Percentiles rank a stretch among this genome's conserved stretches.
Evolutionary conservation across 2,797 vertebrate species (phyloP).

Genomic region (Xiphorhynchus erythropygius): DNA sequence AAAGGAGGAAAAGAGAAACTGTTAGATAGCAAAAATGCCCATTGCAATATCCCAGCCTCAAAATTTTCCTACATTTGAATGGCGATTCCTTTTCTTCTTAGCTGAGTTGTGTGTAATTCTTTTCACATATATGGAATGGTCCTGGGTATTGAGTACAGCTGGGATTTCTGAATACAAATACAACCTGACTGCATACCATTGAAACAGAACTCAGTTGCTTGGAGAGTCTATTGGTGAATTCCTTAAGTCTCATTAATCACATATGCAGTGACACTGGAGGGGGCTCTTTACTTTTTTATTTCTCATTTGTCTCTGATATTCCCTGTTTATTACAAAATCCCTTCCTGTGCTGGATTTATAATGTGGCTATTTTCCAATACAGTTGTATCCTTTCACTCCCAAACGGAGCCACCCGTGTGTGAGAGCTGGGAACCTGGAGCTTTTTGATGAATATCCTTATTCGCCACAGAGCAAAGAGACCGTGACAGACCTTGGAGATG

Average conservation of each 20-base stretch:
- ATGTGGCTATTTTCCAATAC: slow-evolving; percentile 56
- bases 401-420: slow-evolving; percentile 21
- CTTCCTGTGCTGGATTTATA: slow-evolving; percentile 60
- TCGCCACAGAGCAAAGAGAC: not conserved
- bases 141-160: slow-evolving; percentile 52
- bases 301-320: slow-evolving; percentile 72
- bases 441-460: slow-evolving; percentile 52
- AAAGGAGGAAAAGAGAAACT: not conserved
- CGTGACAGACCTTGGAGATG: not conserved
- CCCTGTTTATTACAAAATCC: slow-evolving; percentile 69
- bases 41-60: slow-evolving; percentile 1
- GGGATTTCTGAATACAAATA: slow-evolving; percentile 68
- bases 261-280: slow-evolving; percentile 62
- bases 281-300: slow-evolving; percentile 69
- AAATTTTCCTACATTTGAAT: not conserved
- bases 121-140: slow-evolving; percentile 54
- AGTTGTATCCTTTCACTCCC: slow-evolving; percentile 52
- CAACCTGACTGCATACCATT: slow-evolving; percentile 69
- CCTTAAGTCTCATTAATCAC: slow-evolving; percentile 74
- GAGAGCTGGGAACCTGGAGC: slow-evolving; percentile 18
- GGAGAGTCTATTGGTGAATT: slow-evolving; percentile 71
- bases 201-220: slow-evolving; percentile 69
- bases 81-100: not conserved
- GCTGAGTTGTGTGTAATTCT: slow-evolving; percentile 38
- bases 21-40: not conserved